Evolutionary conservation across 2,797 vertebrate genomes (phyloP).

Genomic region (Paramormyrops hopkinsi): DNA sequence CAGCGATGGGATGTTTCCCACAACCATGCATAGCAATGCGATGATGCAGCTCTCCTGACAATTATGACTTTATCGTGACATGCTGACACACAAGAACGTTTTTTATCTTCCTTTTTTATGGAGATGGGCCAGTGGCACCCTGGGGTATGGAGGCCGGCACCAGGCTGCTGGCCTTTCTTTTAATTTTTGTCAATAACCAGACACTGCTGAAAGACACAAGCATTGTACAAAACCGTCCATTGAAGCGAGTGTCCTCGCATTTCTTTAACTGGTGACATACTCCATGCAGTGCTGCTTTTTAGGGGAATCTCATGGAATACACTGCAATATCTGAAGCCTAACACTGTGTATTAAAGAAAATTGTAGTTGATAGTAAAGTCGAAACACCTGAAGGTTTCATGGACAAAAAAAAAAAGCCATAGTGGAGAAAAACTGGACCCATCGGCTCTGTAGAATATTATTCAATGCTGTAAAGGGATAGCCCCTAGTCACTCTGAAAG

Average conservation of each 20-base stretch:
- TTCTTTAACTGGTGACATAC: not conserved
- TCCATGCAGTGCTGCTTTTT: not conserved
- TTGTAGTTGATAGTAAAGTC: not conserved
- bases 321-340: not conserved
- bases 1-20: not conserved
- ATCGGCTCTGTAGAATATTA: constrained; percentile 45
- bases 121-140: constrained; percentile 28
- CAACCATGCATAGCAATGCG: not conserved
- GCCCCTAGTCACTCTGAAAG: constrained; percentile 52
- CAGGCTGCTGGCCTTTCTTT: constrained; percentile 34
- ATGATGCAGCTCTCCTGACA: constrained; percentile 14
- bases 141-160: constrained; percentile 34
- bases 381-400: constrained; percentile 9
- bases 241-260: constrained; percentile 32
- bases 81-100: constrained; percentile 30
- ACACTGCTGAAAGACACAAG: constrained; percentile 50
- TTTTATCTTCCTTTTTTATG: constrained; percentile 25
- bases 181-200: constrained; percentile 48
- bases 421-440: constrained; percentile 18
- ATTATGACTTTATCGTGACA: constrained; percentile 31
- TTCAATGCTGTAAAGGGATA: constrained; percentile 45
- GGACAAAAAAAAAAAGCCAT: not conserved
- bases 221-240: constrained; percentile 45
- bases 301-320: not conserved
- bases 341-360: not conserved